Percentiles rank a stretch among this genome's conserved stretches.
These are phyloP conservation scores for Samia ricini DNA, from an alignment of 1,140 invertebrate species.

Conservation along the genomic window DNA sequence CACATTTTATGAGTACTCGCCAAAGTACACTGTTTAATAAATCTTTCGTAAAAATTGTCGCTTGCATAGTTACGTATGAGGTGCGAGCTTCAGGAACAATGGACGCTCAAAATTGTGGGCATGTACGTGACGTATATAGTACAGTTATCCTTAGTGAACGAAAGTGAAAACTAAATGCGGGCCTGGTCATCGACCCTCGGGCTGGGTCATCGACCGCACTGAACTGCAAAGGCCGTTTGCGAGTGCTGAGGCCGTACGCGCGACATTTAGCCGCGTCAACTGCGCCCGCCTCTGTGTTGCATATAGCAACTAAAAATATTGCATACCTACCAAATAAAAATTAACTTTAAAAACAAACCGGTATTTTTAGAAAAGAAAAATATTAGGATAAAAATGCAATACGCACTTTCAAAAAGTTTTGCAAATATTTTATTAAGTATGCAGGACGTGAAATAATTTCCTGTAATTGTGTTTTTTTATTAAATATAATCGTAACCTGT, in stretches of 20 bases:
- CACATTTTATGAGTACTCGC: background rate
- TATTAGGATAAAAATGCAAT: background rate
- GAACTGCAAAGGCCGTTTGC: slow-evolving; percentile 76
- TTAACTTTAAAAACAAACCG: background rate
- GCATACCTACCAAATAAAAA: background rate
- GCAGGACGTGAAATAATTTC: too few species aligned
- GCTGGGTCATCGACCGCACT: slow-evolving; percentile 66
- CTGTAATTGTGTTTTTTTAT: too few species aligned
- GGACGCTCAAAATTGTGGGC: slow-evolving; percentile 41
- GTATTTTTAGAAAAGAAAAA: slow-evolving; percentile 2
- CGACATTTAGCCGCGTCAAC: slow-evolving; percentile 62
- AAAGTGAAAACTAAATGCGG: slow-evolving; percentile 76
- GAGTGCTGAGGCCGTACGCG: slow-evolving; percentile 69
- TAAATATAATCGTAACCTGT: too few species aligned
- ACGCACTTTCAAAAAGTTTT: too few species aligned
- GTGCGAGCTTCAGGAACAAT: slow-evolving; percentile 41
- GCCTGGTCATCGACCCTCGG: slow-evolving; percentile 61
- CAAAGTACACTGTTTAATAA: background rate
- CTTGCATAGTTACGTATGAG: slow-evolving; percentile 41
- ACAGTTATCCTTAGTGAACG: slow-evolving; percentile 77
- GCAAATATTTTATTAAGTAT: too few species aligned
- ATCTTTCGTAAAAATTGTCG: background rate
- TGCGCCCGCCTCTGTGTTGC: slow-evolving; percentile 51
- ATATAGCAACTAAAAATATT: slow-evolving; percentile 17
- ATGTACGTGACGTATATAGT: slow-evolving; percentile 69